Conservation (phyloP, 2,113 vertebrate species). For the Tricholaema leucomelas region DNA sequence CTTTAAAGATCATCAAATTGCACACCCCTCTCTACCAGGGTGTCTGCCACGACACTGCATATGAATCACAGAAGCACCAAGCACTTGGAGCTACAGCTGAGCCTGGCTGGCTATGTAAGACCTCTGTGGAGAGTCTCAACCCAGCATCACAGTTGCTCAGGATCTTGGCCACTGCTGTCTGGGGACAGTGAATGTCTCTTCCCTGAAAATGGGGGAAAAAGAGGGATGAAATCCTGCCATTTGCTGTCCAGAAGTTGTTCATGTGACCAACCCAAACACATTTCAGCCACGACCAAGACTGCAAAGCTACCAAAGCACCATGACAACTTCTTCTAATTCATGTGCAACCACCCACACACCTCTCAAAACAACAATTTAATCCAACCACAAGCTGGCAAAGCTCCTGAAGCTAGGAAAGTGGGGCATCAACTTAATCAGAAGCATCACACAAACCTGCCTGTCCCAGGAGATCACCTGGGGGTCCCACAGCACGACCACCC, state of each 20-base stretch:
- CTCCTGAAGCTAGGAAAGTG: rapidly evolving
- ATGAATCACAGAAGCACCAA: not conserved
- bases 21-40: not conserved
- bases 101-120: not conserved
- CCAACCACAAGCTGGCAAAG: not conserved
- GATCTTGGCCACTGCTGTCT: not conserved
- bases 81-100: not conserved
- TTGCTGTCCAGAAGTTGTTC: not conserved
- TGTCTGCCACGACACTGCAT: not conserved
- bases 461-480: not conserved
- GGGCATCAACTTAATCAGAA: not conserved
- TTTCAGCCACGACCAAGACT: rapidly evolving
- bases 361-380: not conserved
- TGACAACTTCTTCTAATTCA: not conserved
- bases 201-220: rapidly evolving
- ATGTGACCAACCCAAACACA: rapidly evolving
- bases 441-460: not conserved
- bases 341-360: not conserved
- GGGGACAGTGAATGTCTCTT: rapidly evolving
- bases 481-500: not conserved
- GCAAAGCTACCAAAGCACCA: not conserved
- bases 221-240: not conserved
- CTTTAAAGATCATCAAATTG: not conserved
- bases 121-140: not conserved
- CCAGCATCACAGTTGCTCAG: not conserved